phyloP scores from a whole-genome alignment of 2,113 vertebrate genomes.

The Sinocyclocheilus anophthalmus region DNA sequence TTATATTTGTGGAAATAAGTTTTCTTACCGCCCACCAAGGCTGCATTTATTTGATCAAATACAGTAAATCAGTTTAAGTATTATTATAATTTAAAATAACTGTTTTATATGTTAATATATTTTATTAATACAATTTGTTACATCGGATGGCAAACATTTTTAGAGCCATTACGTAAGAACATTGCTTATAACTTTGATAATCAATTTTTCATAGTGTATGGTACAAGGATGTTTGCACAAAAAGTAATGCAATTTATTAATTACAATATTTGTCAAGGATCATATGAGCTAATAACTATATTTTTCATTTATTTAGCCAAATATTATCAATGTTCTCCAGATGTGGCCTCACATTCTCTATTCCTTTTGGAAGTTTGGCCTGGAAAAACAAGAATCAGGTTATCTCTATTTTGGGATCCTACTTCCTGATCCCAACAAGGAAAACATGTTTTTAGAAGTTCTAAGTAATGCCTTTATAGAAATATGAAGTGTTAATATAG shows the following conservation, averaged over 20 bases:
- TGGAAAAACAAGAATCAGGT: conserved; percentile 24
- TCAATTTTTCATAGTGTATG: too few species aligned
- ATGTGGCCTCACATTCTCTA: conserved; percentile 56
- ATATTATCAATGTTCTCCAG: conserved; percentile 57
- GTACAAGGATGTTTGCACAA: too few species aligned
- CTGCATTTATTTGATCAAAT: too few species aligned
- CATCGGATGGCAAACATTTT: background rate
- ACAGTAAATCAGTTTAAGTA: too few species aligned
- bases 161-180: too few species aligned
- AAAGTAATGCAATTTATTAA: too few species aligned
- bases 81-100: background rate
- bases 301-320: too few species aligned
- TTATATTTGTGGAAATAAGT: too few species aligned
- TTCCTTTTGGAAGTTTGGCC: conserved; percentile 61
- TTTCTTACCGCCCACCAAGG: too few species aligned
- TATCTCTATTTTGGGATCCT: background rate
- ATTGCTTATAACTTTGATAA: too few species aligned
- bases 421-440: background rate
- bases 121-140: background rate
- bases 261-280: too few species aligned
- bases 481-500: background rate
- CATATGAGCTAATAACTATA: too few species aligned
- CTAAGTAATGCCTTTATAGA: background rate
- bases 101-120: background rate
- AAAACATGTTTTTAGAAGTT: background rate